Conservation (phyloP, 1,140 invertebrate species). For the Aculops lycopersici region DNA sequence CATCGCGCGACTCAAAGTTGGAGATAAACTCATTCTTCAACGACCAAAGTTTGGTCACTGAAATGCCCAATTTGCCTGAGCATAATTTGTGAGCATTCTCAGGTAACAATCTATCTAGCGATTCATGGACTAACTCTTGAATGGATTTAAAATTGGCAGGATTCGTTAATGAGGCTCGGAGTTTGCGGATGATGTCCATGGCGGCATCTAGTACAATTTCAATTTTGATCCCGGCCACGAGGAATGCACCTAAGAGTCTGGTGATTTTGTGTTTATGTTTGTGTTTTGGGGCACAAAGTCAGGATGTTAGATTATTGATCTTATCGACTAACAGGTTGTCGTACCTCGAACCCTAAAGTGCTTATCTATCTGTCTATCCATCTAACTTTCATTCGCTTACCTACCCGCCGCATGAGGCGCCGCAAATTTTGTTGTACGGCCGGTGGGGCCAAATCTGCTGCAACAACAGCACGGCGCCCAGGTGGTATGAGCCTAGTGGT, state of each 20-base stretch:
- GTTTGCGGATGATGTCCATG: background rate
- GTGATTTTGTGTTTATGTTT: background rate
- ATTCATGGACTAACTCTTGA: background rate
- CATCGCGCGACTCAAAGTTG: background rate
- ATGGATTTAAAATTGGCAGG: background rate
- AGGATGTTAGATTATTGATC: background rate
- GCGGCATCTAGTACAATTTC: background rate
- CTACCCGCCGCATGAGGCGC: background rate
- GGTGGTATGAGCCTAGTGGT: background rate
- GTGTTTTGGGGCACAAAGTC: background rate
- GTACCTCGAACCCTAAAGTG: background rate
- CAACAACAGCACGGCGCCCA: background rate
- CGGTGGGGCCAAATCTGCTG: background rate
- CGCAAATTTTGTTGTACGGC: background rate
- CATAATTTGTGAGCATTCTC: background rate
- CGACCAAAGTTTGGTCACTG: background rate
- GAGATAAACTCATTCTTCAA: background rate
- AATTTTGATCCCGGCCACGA: background rate
- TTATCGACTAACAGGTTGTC: background rate
- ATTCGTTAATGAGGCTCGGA: no score
- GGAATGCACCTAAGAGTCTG: background rate
- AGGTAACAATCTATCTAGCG: background rate
- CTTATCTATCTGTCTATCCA: no score
- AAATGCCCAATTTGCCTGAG: background rate
- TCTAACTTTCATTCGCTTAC: background rate